These are phyloP conservation scores for Merops nubicus DNA, from an alignment of 2,113 vertebrate species.

Conservation along the genomic window DNA sequence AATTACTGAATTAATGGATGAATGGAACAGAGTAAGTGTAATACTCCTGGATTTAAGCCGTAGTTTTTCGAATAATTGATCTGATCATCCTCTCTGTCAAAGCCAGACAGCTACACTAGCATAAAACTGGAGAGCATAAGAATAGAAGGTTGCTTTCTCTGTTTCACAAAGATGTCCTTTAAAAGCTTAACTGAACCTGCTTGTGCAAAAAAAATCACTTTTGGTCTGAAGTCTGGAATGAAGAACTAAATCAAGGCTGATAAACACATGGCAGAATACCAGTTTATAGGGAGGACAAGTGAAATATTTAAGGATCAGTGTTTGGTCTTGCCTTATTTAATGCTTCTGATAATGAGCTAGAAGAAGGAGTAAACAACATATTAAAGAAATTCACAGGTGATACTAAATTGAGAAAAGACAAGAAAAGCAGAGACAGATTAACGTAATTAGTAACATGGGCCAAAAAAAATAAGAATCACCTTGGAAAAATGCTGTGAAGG, in stretches of 20 bases:
- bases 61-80: neutral
- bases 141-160: neutral
- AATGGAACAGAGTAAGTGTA: neutral
- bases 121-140: neutral
- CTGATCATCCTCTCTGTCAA: neutral
- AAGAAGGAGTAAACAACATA: neutral
- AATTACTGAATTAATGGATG: conserved; percentile 14
- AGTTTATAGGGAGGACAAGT: neutral
- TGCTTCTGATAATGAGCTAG: neutral
- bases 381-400: neutral
- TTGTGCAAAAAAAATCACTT: neutral
- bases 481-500: neutral
- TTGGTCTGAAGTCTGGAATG: neutral
- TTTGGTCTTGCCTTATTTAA: neutral
- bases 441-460: neutral
- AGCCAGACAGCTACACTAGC: neutral
- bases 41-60: neutral
- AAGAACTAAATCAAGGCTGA: neutral
- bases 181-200: neutral
- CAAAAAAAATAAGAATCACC: neutral
- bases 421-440: neutral
- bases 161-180: neutral
- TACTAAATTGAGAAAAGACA: neutral
- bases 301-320: neutral
- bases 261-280: neutral